Evolutionary conservation across 2,113 vertebrate species (phyloP).

Genomic region (human (Homo sapiens)): DNA sequence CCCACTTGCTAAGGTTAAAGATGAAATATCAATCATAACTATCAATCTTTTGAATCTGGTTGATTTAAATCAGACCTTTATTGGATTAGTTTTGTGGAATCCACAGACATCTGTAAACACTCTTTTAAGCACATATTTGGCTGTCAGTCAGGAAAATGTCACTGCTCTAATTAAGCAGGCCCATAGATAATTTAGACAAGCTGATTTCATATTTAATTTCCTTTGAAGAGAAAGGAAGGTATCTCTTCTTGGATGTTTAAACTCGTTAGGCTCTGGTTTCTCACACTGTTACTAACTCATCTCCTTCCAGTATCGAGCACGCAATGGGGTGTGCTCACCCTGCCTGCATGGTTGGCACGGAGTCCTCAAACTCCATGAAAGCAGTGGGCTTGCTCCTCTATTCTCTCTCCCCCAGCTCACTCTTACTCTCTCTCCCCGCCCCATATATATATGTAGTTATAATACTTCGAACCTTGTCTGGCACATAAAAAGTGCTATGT

Average conservation of each 20-base stretch:
- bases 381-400: not conserved
- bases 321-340: no score
- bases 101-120: slow-evolving; percentile 24
- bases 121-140: slow-evolving; percentile 60
- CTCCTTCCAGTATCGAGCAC: not conserved
- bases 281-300: not conserved
- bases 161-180: slow-evolving; percentile 54
- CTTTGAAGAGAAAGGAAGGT: slow-evolving; percentile 46
- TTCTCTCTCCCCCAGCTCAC: accelerated
- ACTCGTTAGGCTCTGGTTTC: not conserved
- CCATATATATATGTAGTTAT: not conserved
- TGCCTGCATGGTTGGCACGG: not conserved
- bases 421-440: not conserved
- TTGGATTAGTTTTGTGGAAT: slow-evolving; percentile 35
- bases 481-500: not conserved
- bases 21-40: not conserved
- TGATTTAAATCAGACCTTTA: slow-evolving; percentile 60
- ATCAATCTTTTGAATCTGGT: slow-evolving; percentile 19
- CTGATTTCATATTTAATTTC: slow-evolving; percentile 60
- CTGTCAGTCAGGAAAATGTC: slow-evolving; percentile 64
- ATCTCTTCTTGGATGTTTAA: slow-evolving; percentile 37
- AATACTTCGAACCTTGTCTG: not conserved
- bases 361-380: not conserved
- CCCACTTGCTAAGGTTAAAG: not conserved
- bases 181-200: slow-evolving; percentile 58